Evolutionary conservation across 64 coral and sea anemone genomes (phyloP).

Genomic region (Orbicella faveolata): DNA sequence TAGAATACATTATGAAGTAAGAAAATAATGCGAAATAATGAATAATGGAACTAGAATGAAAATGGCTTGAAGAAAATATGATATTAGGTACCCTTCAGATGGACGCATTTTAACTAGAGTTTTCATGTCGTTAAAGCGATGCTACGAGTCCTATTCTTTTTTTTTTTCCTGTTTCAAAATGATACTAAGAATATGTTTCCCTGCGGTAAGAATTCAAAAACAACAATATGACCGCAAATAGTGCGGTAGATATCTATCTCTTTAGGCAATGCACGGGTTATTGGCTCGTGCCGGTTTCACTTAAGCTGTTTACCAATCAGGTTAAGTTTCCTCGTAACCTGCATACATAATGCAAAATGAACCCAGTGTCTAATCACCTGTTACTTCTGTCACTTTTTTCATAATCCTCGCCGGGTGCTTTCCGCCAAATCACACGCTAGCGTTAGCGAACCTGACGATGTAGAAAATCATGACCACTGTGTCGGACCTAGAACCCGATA

Average conservation of each 20-base stretch:
- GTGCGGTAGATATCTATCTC: neutral
- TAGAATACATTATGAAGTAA: too few relatives aligned
- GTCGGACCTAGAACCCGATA: neutral
- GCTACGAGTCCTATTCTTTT: neutral
- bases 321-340: neutral
- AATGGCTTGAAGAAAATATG: too few relatives aligned
- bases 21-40: too few relatives aligned
- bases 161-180: neutral
- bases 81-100: too few relatives aligned
- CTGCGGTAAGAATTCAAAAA: neutral
- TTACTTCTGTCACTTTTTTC: slow-evolving; percentile 5
- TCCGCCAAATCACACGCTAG: neutral
- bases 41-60: too few relatives aligned
- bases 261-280: neutral
- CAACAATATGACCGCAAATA: neutral
- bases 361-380: neutral
- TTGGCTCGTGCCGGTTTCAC: neutral
- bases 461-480: neutral
- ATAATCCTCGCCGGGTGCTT: neutral
- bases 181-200: neutral
- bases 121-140: too few relatives aligned
- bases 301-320: slow-evolving; percentile 1
- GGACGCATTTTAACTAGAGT: too few relatives aligned
- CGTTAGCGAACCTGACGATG: neutral
- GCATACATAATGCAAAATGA: slow-evolving; percentile 1